Percentiles rank a stretch among this genome's conserved stretches.
phyloP scores from a whole-genome alignment of 2,888 invertebrate species.

The Zaprionus bogoriensis region DNA sequence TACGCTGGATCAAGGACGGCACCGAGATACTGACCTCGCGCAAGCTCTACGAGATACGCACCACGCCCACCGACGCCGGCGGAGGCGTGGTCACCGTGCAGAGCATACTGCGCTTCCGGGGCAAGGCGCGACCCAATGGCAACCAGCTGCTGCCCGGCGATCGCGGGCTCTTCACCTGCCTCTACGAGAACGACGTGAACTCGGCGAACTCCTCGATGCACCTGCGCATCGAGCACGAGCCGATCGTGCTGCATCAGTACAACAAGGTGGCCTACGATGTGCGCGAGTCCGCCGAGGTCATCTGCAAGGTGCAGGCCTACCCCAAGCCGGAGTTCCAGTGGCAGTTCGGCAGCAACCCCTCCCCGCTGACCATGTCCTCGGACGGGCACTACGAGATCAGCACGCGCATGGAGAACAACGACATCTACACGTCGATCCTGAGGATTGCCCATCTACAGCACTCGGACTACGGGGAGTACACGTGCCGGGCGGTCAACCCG shows the following conservation, averaged over 20 bases:
- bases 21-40: slow-evolving; percentile 89
- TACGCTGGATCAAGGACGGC: slow-evolving; percentile 94
- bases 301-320: slow-evolving; percentile 94
- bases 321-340: slow-evolving; percentile 96
- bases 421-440: slow-evolving; percentile 91
- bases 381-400: slow-evolving; percentile 94
- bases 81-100: slow-evolving; percentile 92
- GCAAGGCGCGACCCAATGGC: slow-evolving; percentile 89
- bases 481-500: slow-evolving; percentile 92
- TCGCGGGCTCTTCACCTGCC: slow-evolving; percentile 93
- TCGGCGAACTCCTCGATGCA: slow-evolving; percentile 94
- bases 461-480: slow-evolving; percentile 95
- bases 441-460: slow-evolving; percentile 89
- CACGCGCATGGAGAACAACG: slow-evolving; percentile 91
- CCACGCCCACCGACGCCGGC: slow-evolving; percentile 87
- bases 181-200: slow-evolving; percentile 94
- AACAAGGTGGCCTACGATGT: slow-evolving; percentile 94
- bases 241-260: slow-evolving; percentile 92
- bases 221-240: slow-evolving; percentile 94
- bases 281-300: slow-evolving; percentile 92
- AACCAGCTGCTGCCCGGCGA: slow-evolving; percentile 92
- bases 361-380: slow-evolving; percentile 90
- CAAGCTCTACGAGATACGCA: slow-evolving; percentile 91
- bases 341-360: slow-evolving; percentile 90
- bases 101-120: slow-evolving; percentile 90